Percentiles rank a stretch among this genome's conserved stretches.
These are phyloP conservation scores for Tychaedon coryphoeus DNA, from an alignment of 2,113 vertebrate species.

Conservation along the genomic window DNA sequence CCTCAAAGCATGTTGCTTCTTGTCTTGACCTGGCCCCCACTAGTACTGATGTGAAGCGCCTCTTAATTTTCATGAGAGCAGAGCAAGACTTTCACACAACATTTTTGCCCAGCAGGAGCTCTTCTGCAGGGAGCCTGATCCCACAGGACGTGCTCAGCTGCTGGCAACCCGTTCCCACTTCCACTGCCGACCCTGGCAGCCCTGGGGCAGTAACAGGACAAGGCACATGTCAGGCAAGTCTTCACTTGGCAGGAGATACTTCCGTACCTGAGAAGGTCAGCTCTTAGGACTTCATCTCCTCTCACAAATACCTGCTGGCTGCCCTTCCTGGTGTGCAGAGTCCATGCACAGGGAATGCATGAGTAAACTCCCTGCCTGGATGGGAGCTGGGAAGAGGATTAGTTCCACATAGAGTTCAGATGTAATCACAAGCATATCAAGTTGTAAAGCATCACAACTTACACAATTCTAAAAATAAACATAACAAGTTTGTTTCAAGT, in stretches of 20 bases:
- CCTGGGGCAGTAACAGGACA: background rate
- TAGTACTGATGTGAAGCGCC: background rate
- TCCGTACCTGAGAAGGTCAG: background rate
- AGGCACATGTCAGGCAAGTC: background rate
- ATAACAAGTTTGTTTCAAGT: slow-evolving; percentile 8
- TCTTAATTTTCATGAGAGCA: background rate
- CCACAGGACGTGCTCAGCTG: background rate
- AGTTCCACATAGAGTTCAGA: slow-evolving; percentile 50
- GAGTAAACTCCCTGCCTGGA: background rate
- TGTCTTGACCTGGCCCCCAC: background rate
- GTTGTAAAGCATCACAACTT: slow-evolving; percentile 49
- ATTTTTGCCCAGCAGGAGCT: background rate
- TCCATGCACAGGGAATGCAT: background rate
- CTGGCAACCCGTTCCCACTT: background rate
- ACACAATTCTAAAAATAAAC: slow-evolving; percentile 58
- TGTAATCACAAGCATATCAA: slow-evolving; percentile 43
- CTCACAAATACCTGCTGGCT: background rate
- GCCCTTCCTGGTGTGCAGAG: background rate
- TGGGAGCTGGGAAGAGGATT: slow-evolving; percentile 28
- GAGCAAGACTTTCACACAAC: background rate
- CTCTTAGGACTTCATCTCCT: background rate
- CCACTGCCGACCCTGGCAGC: background rate
- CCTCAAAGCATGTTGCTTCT: slow-evolving; percentile 1
- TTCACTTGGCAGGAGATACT: background rate
- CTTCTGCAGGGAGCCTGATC: background rate